Evolutionary conservation across 1,140 invertebrate genomes (phyloP), one percentile per base, ranked within the genome.

Genomic region (Magallana angulata): DNA sequence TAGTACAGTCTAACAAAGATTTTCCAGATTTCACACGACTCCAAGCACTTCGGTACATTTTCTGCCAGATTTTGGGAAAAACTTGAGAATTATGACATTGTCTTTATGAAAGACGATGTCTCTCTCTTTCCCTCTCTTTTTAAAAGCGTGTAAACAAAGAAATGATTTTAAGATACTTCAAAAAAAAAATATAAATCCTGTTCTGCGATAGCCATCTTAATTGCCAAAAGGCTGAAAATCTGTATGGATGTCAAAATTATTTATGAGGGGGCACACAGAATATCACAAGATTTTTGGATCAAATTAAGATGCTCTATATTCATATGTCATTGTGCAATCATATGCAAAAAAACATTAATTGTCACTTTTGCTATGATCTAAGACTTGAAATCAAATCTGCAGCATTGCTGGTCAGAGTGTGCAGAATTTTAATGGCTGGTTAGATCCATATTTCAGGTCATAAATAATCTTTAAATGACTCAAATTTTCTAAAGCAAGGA

Each of bases 381-480:
- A 76, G 68, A 76, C 18, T 76, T 76, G 68, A 76, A 76, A 76
- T 76, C 24, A 76, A 30, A 76, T 30, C 68, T 76, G 68, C 68
- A 76, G 24, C 36, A 76, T 48, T 76, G 36, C 68, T 76, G 68
- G 68, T 76, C 68, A 76, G 30, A 76, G 24, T 30, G 24, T 76
- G 68, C 68, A 76, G 68, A 76, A 76, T 76, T 76, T 76, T 76
- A 76, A 76, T 76, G 68, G 68, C 68, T 76, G 18, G 18, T 30
- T 30, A 76, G 68, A 76, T 76, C 68, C 68, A 76, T 76, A 30
- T 76, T 76, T 76, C 68, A 76, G 68, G 68, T 76, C 68, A 76
- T 76, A 76, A 76, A 76, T 76, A 76, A 76, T 76, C 68, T 76
- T 76, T 76, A 76, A 76, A 76, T 76, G 68, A 76, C 68, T 76